Base-by-base conservation (phyloP, 2,797 vertebrate species). In the Bufotes viridis region DNA sequence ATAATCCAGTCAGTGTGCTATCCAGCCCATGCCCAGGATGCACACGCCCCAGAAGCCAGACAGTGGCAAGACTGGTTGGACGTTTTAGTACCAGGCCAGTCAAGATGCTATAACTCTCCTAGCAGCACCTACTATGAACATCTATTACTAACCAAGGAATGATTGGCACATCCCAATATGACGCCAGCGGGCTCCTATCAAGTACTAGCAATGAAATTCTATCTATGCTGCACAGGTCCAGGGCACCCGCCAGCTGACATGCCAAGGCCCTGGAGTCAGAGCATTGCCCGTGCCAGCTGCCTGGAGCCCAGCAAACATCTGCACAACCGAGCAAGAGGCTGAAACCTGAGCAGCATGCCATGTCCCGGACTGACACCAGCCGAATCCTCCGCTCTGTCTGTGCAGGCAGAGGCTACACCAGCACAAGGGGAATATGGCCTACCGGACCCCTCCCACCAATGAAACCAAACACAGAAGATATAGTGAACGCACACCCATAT, bases 211-310 rank as follows among this genome's bases (percentile, higher is more conserved):
- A 87, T 49, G 91, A 84, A 89, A 92, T 82, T 60, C 91, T 86
- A 91, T 90, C 90, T 89, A 86, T 92, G 82, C 53, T 67, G 91
- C 92, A 91, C 94, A 95, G 94, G 94, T 94, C 93, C 92, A 92
- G 72, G 5, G 8, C 90, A 93, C n/a, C 29, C 34, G 10, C 13
- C 17, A 11, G 15, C 13, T 90, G 90, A 91, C 92, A 93, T 91
- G 92, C 92, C 91, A 34, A 91, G 85, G 2, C 0, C 11, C 72
- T 93, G 88, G 93, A 91, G 92, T 92, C 93, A 84, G 92, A 91
- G 90, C 12, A 20, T 87, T 90, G 89, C 89, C 84, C 84, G 0
- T 88, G 92, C 93, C 92, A 94, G 89, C 7, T 84, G 60, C 60
- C 58, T 89, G 90, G 79, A 76, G 88, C 90, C 82, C 91, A 67